These are phyloP conservation scores for Tenthredo mesomela DNA, from an alignment of 2,888 invertebrate genomes.

Conservation along the genomic window DNA sequence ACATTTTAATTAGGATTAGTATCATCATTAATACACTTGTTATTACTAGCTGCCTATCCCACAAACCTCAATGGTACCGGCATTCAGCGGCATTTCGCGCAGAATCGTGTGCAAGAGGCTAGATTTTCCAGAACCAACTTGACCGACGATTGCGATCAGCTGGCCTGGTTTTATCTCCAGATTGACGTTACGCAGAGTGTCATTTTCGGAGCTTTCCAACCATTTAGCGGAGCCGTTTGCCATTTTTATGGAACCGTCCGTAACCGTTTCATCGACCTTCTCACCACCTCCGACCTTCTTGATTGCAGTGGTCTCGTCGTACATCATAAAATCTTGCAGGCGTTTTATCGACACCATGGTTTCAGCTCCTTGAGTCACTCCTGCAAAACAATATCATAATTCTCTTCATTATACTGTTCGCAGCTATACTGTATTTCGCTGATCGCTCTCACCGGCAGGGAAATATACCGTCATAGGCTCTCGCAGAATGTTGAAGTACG, in stretches of 20 bases:
- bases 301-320: conserved; percentile 77
- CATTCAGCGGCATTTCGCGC: conserved; percentile 85
- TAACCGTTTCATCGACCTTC: conserved; percentile 62
- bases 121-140: conserved; percentile 86
- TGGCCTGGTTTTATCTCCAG: conserved; percentile 79
- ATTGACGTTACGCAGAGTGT: conserved; percentile 79
- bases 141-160: conserved; percentile 84
- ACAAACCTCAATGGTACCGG: conserved; percentile 81
- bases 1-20: not conserved
- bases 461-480: conserved; percentile 94
- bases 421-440: not conserved
- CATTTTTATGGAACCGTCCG: conserved; percentile 64
- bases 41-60: not conserved
- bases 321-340: conserved; percentile 83
- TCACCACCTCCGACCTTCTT: conserved; percentile 36
- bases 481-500: conserved; percentile 92
- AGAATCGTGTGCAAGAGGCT: conserved; percentile 85
- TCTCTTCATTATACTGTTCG: not conserved
- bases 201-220: conserved; percentile 67
- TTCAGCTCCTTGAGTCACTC: conserved; percentile 90
- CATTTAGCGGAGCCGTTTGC: conserved; percentile 69
- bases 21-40: not conserved
- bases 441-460: conserved; percentile 83
- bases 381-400: conserved; percentile 73
- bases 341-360: conserved; percentile 87